These are phyloP conservation scores for Stenodema calcarata DNA, from an alignment of 2,888 invertebrate species.

Conservation along the genomic window DNA sequence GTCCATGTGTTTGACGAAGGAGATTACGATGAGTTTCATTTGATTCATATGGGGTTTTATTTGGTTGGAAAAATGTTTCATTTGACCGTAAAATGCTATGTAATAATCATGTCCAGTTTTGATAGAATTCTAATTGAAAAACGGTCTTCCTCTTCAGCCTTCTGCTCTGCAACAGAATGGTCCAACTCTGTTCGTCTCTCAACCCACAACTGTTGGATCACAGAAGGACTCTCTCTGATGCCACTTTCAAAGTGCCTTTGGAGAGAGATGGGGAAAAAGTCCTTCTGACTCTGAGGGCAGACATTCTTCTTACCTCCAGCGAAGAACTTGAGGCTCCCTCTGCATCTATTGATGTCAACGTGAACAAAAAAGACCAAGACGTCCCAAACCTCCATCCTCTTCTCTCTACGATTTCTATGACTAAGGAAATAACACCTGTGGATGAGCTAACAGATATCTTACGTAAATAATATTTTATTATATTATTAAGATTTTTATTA, in stretches of 20 bases:
- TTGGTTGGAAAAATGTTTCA: too few relatives aligned
- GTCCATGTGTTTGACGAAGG: too few relatives aligned
- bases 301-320: conserved; percentile 60
- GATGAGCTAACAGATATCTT: conserved; percentile 70
- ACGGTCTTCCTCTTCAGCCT: conserved; percentile 66
- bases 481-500: too few relatives aligned
- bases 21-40: too few relatives aligned
- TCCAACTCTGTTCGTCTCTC: conserved; percentile 63
- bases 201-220: conserved; percentile 52
- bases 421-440: conserved; percentile 61
- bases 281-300: conserved; percentile 59
- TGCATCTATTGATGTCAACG: background rate
- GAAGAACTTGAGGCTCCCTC: conserved; percentile 19
- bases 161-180: conserved; percentile 63
- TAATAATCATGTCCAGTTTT: background rate
- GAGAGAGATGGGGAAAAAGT: conserved; percentile 36
- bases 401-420: conserved; percentile 73
- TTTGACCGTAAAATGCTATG: too few relatives aligned
- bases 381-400: conserved; percentile 80
- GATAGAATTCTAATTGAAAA: background rate
- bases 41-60: too few relatives aligned
- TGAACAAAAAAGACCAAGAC: background rate
- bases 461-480: conserved; percentile 66
- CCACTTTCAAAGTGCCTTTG: conserved; percentile 45
- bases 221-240: conserved; percentile 16